Percentiles rank a stretch among this genome's conserved stretches.
phyloP scores from a whole-genome alignment of 2,888 invertebrate genomes.

The Hypomecis punctinalis region DNA sequence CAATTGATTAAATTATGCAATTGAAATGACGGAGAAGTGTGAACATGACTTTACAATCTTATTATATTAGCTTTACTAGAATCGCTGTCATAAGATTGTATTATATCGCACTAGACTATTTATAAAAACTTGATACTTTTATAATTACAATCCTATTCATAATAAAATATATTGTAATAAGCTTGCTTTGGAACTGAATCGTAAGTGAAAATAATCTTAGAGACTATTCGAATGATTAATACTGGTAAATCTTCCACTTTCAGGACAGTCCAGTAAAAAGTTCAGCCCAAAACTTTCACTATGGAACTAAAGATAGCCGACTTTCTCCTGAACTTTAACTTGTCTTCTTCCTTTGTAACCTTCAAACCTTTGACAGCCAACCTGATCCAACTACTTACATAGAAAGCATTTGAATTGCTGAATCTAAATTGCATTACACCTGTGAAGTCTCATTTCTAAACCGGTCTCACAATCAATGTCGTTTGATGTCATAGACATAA shows the following conservation, averaged over 20 bases:
- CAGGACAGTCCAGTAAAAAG: not conserved
- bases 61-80: too few species aligned
- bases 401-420: conserved; percentile 19
- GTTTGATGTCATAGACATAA: not conserved
- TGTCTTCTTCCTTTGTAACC: conserved; percentile 25
- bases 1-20: conserved; percentile 9
- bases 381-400: conserved; percentile 6
- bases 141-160: too few species aligned
- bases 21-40: not conserved
- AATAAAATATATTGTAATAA: too few species aligned
- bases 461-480: conserved; percentile 52
- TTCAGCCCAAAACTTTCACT: conserved; percentile 22
- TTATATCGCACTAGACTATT: too few species aligned
- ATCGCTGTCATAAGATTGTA: not conserved
- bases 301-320: conserved; percentile 6
- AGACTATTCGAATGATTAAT: too few species aligned
- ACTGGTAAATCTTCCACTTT: too few species aligned
- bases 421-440: conserved; percentile 28
- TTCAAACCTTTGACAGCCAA: conserved; percentile 24
- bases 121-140: too few species aligned
- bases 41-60: conserved; percentile 6
- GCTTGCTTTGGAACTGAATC: too few species aligned
- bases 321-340: conserved; percentile 24
- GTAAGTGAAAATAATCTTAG: too few species aligned
- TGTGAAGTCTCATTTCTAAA: conserved; percentile 23